A percentile compares a stretch with the other conserved stretches of the same genome.
Evolutionary conservation across 2,797 vertebrate species (phyloP).

Genomic region (Malurus splendens): DNA sequence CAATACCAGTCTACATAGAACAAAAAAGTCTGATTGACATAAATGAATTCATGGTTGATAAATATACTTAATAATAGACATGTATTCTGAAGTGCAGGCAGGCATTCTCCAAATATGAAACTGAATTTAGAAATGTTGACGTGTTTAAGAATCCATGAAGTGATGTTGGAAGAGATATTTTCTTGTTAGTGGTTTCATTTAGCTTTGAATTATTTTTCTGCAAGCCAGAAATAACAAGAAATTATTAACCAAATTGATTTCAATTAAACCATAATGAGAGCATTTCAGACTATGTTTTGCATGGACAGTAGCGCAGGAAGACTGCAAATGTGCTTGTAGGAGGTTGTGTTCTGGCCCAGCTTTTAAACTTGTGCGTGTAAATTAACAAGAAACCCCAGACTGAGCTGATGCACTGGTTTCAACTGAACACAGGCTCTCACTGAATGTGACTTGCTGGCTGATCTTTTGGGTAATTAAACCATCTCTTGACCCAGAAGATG

Average conservation of each 20-base stretch:
- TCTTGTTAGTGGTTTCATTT: neutral
- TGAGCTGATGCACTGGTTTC: neutral
- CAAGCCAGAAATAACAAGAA: neutral
- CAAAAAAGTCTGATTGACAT: neutral
- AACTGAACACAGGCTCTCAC: neutral
- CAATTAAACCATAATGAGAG: slow-evolving; percentile 3
- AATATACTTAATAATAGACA: neutral
- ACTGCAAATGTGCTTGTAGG: neutral
- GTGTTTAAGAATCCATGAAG: neutral
- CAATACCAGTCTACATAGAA: neutral
- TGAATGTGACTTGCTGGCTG: accelerated
- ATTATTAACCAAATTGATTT: neutral
- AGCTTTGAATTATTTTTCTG: neutral
- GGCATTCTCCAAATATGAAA: neutral
- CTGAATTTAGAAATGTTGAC: neutral
- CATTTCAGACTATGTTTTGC: slow-evolving; percentile 13
- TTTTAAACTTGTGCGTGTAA: neutral
- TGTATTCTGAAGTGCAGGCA: neutral
- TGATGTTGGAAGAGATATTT: neutral
- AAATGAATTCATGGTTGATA: neutral
- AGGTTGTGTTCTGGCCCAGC: neutral
- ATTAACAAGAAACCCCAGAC: neutral
- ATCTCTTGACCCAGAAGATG: neutral
- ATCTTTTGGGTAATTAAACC: neutral
- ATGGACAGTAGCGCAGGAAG: neutral